Conservation (phyloP, 2,797 vertebrate species). For the Gymnothorax reevesii region DNA sequence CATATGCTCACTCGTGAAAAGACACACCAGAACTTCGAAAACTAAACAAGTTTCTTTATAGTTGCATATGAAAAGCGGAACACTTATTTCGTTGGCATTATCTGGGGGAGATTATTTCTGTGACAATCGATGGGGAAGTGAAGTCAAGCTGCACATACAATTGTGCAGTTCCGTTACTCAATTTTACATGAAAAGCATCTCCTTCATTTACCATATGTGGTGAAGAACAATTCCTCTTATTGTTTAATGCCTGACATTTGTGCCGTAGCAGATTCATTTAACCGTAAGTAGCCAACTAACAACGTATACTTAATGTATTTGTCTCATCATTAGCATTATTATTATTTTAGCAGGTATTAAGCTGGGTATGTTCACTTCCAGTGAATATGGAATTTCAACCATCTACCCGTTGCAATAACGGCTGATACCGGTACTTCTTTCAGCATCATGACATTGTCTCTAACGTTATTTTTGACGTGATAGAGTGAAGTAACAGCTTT, state of each 20-base stretch:
- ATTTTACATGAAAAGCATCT: slow-evolving; percentile 31
- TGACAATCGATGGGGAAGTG: slow-evolving; percentile 10
- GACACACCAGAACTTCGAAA: neutral
- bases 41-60: neutral
- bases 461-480: neutral
- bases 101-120: slow-evolving; percentile 46
- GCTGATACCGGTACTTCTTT: neutral
- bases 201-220: slow-evolving; percentile 20
- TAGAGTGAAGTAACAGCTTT: neutral
- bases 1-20: neutral
- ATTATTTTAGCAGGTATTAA: neutral
- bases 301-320: neutral
- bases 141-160: slow-evolving; percentile 31
- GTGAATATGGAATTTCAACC: slow-evolving; percentile 1
- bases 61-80: slow-evolving; percentile 8
- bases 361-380: slow-evolving; percentile 23
- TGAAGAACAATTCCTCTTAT: neutral
- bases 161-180: slow-evolving; percentile 26
- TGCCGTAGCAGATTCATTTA: neutral
- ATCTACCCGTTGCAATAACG: neutral
- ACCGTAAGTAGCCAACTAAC: slow-evolving; percentile 26
- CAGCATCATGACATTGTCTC: neutral
- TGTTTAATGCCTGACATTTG: neutral
- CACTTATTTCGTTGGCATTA: slow-evolving; percentile 28
- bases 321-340: neutral